A percentile compares a stretch with the other conserved stretches of the same genome.
Evolutionary conservation across 2,113 vertebrate species (phyloP).

Genomic region (Phaetusa simplex): DNA sequence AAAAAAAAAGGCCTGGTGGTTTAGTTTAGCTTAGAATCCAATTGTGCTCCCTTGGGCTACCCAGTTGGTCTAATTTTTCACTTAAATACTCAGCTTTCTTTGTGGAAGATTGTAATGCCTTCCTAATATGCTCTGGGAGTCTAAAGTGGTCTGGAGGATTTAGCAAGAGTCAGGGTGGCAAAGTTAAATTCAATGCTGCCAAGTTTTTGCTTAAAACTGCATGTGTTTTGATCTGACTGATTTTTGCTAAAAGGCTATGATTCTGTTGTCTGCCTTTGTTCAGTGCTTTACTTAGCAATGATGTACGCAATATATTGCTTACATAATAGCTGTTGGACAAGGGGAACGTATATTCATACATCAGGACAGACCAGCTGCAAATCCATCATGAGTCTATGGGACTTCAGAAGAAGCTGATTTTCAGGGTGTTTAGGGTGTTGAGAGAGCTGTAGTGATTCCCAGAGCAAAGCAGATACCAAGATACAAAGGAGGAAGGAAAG

Average conservation of each 20-base stretch:
- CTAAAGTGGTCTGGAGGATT: background rate
- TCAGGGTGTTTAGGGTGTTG: background rate
- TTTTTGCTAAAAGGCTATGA: background rate
- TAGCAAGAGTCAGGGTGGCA: background rate
- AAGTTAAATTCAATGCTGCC: background rate
- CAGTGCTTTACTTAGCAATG: background rate
- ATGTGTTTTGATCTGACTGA: background rate
- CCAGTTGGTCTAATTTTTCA: background rate
- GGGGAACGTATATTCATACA: background rate
- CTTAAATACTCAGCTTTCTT: background rate
- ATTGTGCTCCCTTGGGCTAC: background rate
- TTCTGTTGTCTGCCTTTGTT: background rate
- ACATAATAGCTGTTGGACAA: background rate
- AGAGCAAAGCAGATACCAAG: background rate
- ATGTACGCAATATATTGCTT: background rate
- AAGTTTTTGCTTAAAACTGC: background rate
- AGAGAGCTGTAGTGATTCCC: background rate
- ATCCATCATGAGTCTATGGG: background rate
- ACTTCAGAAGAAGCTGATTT: background rate
- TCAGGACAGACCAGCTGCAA: background rate
- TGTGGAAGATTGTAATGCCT: background rate
- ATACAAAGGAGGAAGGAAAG: background rate
- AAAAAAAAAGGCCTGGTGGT: background rate
- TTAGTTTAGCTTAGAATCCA: background rate
- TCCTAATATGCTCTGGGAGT: background rate